Evolutionary conservation across 37 sponge, comb jelly and placozoan genomes (phyloP).

Genomic region (Beroe ovata): DNA sequence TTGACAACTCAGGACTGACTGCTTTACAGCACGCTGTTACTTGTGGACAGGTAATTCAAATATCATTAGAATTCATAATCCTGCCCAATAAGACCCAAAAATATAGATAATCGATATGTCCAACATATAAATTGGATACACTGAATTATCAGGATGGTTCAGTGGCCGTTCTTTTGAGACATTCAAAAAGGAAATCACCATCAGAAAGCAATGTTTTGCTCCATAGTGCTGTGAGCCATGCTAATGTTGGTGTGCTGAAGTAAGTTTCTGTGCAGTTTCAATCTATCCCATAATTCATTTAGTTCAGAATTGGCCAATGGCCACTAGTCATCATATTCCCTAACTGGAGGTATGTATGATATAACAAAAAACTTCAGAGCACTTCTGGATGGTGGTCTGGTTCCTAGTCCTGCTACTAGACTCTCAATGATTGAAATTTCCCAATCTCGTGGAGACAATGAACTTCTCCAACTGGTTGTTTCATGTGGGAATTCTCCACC

Average conservation of each 20-base stretch:
- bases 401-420: neutral
- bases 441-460: slow-evolving; percentile 9
- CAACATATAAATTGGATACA: too few species aligned
- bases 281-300: too few species aligned
- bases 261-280: too few species aligned
- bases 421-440: neutral
- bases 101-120: too few species aligned
- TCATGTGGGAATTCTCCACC: neutral
- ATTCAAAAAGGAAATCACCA: neutral
- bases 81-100: too few species aligned
- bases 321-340: too few species aligned
- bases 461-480: neutral
- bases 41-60: slow-evolving; percentile 40
- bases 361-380: neutral
- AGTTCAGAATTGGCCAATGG: too few species aligned
- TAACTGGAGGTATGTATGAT: too few species aligned
- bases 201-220: slow-evolving; percentile 36
- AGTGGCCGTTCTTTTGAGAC: slow-evolving; percentile 21
- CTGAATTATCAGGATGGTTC: slow-evolving; percentile 40
- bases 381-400: neutral
- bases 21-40: slow-evolving; percentile 18
- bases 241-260: slow-evolving; percentile 24
- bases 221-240: slow-evolving; percentile 18
- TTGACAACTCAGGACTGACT: neutral
- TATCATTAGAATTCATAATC: too few species aligned